These are phyloP conservation scores for Eilema sororculum DNA, from an alignment of 2,888 invertebrate genomes.

Conservation along the genomic window DNA sequence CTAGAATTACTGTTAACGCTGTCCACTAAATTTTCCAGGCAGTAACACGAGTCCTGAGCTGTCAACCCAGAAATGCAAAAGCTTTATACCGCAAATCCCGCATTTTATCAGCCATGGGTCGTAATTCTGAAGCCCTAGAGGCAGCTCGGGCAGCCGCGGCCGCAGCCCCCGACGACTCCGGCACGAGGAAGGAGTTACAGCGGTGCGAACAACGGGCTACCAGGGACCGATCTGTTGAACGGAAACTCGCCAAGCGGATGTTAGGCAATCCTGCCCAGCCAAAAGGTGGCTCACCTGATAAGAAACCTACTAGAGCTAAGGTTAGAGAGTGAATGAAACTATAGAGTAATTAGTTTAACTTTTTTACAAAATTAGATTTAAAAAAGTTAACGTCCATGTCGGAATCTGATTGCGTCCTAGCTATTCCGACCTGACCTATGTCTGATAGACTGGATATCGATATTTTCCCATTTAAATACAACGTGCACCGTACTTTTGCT, in stretches of 20 bases:
- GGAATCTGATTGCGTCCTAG: no score
- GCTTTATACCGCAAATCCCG: conserved; percentile 93
- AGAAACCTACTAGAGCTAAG: conserved; percentile 76
- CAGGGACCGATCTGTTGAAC: conserved; percentile 82
- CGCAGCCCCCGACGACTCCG: conserved; percentile 76
- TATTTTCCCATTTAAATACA: no score
- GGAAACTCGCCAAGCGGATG: conserved; percentile 83
- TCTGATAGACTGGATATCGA: no score
- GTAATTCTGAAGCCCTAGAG: conserved; percentile 90
- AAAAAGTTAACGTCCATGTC: no score
- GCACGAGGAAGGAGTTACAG: conserved; percentile 75
- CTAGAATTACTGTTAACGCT: neutral
- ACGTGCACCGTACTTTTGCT: no score
- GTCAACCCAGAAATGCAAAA: conserved; percentile 96
- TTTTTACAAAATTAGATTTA: neutral
- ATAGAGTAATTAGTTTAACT: neutral
- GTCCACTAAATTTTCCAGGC: conserved; percentile 81
- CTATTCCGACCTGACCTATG: neutral
- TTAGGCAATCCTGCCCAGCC: conserved; percentile 59
- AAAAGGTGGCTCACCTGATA: conserved; percentile 60
- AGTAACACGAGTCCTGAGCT: conserved; percentile 93
- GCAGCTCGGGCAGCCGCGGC: conserved; percentile 79
- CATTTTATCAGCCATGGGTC: conserved; percentile 82
- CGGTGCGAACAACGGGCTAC: conserved; percentile 72
- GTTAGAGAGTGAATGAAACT: conserved; percentile 46